A percentile compares a stretch with the other conserved stretches of the same genome.
Evolutionary conservation across 2,888 invertebrate species (phyloP).

Genomic region (Galerucella nymphaeae): DNA sequence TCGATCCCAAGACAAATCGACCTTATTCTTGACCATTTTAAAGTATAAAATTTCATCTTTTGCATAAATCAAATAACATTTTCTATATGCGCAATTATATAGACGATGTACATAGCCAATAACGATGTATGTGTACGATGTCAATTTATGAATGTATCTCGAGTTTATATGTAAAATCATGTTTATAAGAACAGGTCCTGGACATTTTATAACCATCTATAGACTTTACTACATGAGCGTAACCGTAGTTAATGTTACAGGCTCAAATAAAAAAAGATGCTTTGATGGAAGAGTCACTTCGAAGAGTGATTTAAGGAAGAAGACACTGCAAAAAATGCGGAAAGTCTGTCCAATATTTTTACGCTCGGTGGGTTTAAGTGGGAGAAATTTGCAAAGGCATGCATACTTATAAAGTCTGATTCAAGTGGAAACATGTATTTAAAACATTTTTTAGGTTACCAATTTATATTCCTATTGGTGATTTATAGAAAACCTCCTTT

Average conservation of each 20-base stretch:
- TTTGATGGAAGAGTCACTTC: neutral
- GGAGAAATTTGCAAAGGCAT: too few relatives aligned
- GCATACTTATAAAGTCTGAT: too few relatives aligned
- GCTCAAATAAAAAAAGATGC: neutral
- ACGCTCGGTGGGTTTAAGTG: too few relatives aligned
- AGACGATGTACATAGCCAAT: slow-evolving; percentile 22
- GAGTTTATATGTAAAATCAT: slow-evolving; percentile 46
- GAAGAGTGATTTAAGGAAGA: neutral
- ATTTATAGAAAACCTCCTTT: too few relatives aligned
- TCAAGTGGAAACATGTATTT: too few relatives aligned
- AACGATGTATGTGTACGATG: slow-evolving; percentile 42
- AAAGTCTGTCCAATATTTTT: neutral
- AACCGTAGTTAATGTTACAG: neutral
- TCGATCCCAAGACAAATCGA: neutral
- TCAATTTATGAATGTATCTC: slow-evolving; percentile 42
- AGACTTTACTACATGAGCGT: slow-evolving; percentile 20
- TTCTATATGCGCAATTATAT: slow-evolving; percentile 15
- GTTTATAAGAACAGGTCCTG: slow-evolving; percentile 37
- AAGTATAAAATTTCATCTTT: slow-evolving; percentile 1
- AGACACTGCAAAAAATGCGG: neutral
- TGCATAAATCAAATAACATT: neutral
- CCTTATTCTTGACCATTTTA: neutral
- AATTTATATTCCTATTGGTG: too few relatives aligned
- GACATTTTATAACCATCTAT: slow-evolving; percentile 42
- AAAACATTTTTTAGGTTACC: too few relatives aligned